phyloP scores from a whole-genome alignment of 2,113 vertebrate species.

The Antechinus stuartii region DNA sequence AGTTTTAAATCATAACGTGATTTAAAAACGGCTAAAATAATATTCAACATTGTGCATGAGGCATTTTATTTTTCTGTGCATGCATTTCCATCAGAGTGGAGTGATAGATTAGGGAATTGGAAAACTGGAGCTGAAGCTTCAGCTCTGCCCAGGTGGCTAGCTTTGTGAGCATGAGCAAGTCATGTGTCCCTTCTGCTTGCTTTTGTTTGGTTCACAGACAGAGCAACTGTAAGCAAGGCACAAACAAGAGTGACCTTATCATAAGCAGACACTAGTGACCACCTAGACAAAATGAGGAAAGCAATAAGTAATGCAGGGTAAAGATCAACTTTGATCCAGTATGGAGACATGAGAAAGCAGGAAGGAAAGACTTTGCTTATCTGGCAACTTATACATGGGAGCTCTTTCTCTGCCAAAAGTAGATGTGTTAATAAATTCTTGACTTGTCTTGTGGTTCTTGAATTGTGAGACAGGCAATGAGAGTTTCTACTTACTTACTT shows the following conservation, averaged over 20 bases:
- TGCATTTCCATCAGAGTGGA: neutral
- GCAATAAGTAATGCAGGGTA: neutral
- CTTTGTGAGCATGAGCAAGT: neutral
- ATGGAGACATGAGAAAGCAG: neutral
- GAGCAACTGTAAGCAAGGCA: neutral
- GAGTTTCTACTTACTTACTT: too few species aligned
- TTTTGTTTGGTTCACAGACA: neutral
- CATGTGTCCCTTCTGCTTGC: neutral
- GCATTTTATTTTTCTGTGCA: neutral
- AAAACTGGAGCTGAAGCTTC: neutral
- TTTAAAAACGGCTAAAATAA: neutral
- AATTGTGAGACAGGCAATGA: neutral
- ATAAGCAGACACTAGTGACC: neutral
- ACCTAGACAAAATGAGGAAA: neutral
- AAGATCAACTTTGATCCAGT: neutral
- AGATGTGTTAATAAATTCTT: neutral
- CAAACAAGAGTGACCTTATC: neutral
- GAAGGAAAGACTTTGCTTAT: neutral
- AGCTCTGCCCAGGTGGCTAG: neutral
- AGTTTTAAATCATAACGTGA: slow-evolving; percentile 58
- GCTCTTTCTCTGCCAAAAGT: neutral
- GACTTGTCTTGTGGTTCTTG: neutral
- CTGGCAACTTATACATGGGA: neutral
- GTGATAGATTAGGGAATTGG: neutral
- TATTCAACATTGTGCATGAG: neutral